Conservation (phyloP, 2,888 invertebrate genomes). For the Drosophila merina region DNA sequence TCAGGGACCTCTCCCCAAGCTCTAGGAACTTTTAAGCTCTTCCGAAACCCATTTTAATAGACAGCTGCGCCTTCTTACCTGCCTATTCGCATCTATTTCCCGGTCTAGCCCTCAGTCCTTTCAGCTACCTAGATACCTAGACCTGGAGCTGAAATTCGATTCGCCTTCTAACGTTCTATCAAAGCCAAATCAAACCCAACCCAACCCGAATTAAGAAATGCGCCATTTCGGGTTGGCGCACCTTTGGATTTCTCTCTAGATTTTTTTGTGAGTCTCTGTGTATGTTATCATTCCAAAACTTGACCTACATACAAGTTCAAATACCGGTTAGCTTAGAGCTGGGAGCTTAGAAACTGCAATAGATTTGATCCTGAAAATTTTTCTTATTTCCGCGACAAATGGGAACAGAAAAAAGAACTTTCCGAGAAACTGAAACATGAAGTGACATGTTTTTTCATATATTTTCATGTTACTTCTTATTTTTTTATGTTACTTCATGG, state of each 20-base stretch:
- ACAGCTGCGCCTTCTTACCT: constrained; percentile 36
- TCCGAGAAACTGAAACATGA: too few species aligned
- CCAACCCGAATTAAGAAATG: constrained; percentile 53
- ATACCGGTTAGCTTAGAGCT: constrained; percentile 82
- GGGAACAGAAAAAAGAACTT: neutral
- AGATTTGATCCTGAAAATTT: constrained; percentile 19
- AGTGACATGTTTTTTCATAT: too few species aligned
- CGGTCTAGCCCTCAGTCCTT: constrained; percentile 27
- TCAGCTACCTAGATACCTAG: constrained; percentile 8
- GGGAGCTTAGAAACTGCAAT: constrained; percentile 73
- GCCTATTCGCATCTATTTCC: constrained; percentile 24
- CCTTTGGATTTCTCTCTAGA: constrained; percentile 58
- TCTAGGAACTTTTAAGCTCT: constrained; percentile 5
- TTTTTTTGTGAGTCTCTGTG: constrained; percentile 30
- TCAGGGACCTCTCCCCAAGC: neutral
- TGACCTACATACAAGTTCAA: constrained; percentile 82
- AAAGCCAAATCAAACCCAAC: constrained; percentile 38
- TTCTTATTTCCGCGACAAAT: neutral
- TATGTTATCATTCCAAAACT: constrained; percentile 70
- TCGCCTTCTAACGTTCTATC: constrained; percentile 11
- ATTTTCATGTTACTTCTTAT: too few species aligned
- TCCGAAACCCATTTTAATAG: neutral
- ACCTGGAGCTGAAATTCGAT: constrained; percentile 27
- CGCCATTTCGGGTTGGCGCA: constrained; percentile 67
- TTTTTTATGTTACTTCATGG: too few species aligned